phyloP scores from a whole-genome alignment of 2,888 invertebrate species.

The Sericinus montela region DNA sequence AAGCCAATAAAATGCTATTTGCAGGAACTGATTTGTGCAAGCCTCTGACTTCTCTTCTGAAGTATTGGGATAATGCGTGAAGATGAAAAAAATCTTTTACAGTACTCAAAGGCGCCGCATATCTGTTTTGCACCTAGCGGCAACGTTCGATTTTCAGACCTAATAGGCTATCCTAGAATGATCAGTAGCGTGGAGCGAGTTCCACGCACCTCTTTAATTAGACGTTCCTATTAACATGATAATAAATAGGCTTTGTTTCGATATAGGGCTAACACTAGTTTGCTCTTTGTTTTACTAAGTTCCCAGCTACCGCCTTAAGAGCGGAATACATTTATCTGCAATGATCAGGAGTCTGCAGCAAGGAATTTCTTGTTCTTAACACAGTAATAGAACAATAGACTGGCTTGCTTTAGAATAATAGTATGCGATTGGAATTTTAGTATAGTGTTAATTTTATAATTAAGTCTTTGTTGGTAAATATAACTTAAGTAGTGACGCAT shows the following conservation, averaged over 20 bases:
- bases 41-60: not conserved
- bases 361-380: slow-evolving; percentile 7
- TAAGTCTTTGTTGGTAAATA: too few species aligned
- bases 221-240: slow-evolving; percentile 48
- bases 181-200: slow-evolving; percentile 38
- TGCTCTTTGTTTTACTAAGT: slow-evolving; percentile 21
- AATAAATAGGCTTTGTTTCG: slow-evolving; percentile 52
- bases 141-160: slow-evolving; percentile 17
- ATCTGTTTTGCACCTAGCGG: not conserved
- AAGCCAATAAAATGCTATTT: too few species aligned
- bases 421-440: not conserved
- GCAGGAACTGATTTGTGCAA: too few species aligned
- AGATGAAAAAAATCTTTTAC: not conserved
- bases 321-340: slow-evolving; percentile 11
- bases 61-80: not conserved
- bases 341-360: slow-evolving; percentile 1
- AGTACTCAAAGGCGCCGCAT: not conserved
- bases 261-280: slow-evolving; percentile 29
- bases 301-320: slow-evolving; percentile 13
- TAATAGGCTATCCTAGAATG: slow-evolving; percentile 53
- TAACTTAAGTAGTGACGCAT: too few species aligned
- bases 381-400: slow-evolving; percentile 13
- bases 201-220: slow-evolving; percentile 65
- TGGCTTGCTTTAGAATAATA: not conserved
- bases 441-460: not conserved